Evolutionary conservation across 92 coral and sea anemone genomes (phyloP).

Genomic region (Umimayanthus chanpuru): DNA sequence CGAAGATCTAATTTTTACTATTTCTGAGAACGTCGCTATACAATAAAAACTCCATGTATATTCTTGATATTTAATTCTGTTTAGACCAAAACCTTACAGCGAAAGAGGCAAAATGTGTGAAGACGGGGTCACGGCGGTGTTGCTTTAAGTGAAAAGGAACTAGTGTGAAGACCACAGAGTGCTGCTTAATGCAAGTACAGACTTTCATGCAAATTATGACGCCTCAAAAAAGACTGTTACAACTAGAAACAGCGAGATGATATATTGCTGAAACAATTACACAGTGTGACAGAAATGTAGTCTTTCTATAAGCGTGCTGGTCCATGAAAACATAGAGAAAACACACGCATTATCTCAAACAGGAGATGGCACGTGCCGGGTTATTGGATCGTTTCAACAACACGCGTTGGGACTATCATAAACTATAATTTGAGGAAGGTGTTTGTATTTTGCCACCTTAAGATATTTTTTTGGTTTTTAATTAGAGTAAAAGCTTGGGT

Average conservation of each 20-base stretch:
- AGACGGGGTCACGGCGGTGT: no score
- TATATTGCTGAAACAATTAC: constrained; percentile 4
- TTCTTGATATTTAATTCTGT: not conserved
- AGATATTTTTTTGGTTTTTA: not conserved
- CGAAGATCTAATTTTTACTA: not conserved
- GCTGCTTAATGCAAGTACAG: not conserved
- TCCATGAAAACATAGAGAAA: not conserved
- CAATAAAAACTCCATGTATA: no score
- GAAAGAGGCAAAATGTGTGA: no score
- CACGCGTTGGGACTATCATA: constrained; percentile 21
- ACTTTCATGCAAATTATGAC: not conserved
- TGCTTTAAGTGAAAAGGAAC: no score
- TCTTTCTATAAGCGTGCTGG: constrained; percentile 26
- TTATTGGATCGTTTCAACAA: not conserved
- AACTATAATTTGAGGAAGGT: no score
- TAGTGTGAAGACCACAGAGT: no score
- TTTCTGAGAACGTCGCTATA: no score
- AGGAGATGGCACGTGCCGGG: constrained; percentile 40
- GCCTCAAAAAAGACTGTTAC: constrained; percentile 17
- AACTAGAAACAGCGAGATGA: constrained; percentile 13
- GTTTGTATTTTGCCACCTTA: not conserved
- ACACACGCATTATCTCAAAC: not conserved
- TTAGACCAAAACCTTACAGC: not conserved
- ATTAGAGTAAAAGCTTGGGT: not conserved
- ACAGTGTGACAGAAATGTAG: constrained; percentile 10